Base-by-base conservation (phyloP, 1,140 invertebrate species). In the Drosophila seguyi region DNA sequence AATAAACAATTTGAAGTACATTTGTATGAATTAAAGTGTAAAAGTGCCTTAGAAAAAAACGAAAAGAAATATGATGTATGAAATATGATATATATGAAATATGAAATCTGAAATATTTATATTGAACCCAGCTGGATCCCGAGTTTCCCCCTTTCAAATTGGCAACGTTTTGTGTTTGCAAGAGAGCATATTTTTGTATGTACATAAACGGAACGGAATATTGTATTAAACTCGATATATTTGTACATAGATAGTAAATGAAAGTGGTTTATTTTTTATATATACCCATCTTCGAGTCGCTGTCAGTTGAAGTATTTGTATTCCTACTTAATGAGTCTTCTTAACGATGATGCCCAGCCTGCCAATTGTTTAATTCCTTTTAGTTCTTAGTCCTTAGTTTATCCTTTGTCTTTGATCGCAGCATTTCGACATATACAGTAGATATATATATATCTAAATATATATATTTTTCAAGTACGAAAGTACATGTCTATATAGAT, bases 31-130 rank as follows among this genome's bases (percentile, higher is more conserved):
- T 44, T 67, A 50, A 90, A 78, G 77, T 90, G 76, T 90, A 90
- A 88, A 84, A 88, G 84, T 88, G 84, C 84, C 84, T 88, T 88
- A 88, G 84, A 88, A 50, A 81, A 58, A 25, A 79, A 78, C 44
- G 20, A 45, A 25, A 45, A 45, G n/a, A 42, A 31, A 50, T 50
- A 52, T 50, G 27, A 31, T 6, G 31, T 18, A 50, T 50, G 27
- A 34, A 14, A 48, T 50, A 67, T 71, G 8, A 39, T 44, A 39
- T 47, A 71, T 25, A 25, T 25, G 25, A 25, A 2, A 6, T 44
- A 45, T 45, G 22, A 47, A 25, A 47, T 25, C 22, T 25, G 16
- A 47, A 55, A 50, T 72, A 72, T 72, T 66, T 65, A 57, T 67
- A 67, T 58, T 58, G 18, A 61, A 62, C 52, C 16, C n/a, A 56